Evolutionary conservation across 2,888 invertebrate genomes (phyloP).

Genomic region (Eupithecia abbreviata): DNA sequence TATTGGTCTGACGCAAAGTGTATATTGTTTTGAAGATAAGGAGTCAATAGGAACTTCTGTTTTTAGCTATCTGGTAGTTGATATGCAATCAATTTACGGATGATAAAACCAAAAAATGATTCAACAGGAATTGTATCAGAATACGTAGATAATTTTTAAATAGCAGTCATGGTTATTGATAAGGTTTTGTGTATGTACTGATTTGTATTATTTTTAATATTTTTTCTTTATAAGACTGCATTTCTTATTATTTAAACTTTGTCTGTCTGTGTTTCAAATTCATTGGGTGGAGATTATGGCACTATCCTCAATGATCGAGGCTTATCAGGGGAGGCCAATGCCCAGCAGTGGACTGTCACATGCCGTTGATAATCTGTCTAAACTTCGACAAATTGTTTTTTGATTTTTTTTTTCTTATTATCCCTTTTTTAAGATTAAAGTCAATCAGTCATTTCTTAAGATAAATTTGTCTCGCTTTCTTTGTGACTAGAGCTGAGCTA

Average conservation of each 20-base stretch:
- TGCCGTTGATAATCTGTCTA: no score
- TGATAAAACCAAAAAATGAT: background rate
- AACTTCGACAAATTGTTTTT: no score
- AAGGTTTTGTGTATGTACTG: background rate
- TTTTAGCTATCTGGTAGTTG: background rate
- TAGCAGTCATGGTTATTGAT: background rate
- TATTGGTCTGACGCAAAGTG: background rate
- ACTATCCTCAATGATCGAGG: background rate
- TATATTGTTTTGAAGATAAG: background rate
- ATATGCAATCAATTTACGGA: constrained; percentile 1
- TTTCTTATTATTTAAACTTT: background rate
- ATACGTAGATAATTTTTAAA: background rate
- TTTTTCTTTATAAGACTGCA: background rate
- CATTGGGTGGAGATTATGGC: background rate
- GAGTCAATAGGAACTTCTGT: background rate
- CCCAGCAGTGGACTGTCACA: no score
- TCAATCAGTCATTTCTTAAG: background rate
- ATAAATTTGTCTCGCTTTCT: background rate
- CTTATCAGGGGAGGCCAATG: no score
- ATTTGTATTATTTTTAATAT: background rate
- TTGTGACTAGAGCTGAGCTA: background rate
- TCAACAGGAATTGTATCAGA: background rate
- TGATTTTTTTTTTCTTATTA: background rate
- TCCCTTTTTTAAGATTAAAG: background rate
- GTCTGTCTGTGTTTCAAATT: background rate